Evolutionary conservation across 1,140 invertebrate genomes (phyloP).

Genomic region (Parapsyche elsis): DNA sequence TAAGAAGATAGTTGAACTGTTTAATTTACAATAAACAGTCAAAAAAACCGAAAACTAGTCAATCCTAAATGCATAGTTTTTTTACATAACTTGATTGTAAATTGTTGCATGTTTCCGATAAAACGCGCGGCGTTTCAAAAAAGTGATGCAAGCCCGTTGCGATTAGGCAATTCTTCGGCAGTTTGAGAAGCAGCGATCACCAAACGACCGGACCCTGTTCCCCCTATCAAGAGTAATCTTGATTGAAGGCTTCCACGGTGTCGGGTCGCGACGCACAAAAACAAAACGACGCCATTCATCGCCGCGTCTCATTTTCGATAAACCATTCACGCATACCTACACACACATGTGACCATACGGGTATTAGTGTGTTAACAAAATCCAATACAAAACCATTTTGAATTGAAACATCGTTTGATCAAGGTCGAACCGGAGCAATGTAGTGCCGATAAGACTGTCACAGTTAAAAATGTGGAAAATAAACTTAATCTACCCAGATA

Average conservation of each 20-base stretch:
- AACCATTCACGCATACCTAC: background rate
- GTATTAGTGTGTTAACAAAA: background rate
- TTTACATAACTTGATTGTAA: too few relatives aligned
- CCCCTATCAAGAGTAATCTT: constrained; percentile 26
- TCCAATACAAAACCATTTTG: too few relatives aligned
- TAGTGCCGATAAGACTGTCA: too few relatives aligned
- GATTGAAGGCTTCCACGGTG: constrained; percentile 33
- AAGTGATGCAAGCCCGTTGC: too few relatives aligned
- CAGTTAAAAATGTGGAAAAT: too few relatives aligned
- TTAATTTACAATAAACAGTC: too few relatives aligned
- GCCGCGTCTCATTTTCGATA: constrained; percentile 28
- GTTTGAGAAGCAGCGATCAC: background rate
- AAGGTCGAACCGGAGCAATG: background rate
- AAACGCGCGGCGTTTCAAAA: too few relatives aligned
- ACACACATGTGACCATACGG: background rate
- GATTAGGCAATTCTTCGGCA: too few relatives aligned
- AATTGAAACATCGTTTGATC: background rate
- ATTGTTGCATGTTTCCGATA: too few relatives aligned
- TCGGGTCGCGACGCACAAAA: constrained; percentile 7
- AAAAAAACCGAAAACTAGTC: background rate
- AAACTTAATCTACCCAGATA: too few relatives aligned
- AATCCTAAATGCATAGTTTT: background rate
- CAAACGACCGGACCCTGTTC: constrained; percentile 10
- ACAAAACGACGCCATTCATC: constrained; percentile 27
- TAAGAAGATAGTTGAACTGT: too few relatives aligned